phyloP scores from a whole-genome alignment of 2,888 invertebrate species.

The Rotaria macrura region DNA sequence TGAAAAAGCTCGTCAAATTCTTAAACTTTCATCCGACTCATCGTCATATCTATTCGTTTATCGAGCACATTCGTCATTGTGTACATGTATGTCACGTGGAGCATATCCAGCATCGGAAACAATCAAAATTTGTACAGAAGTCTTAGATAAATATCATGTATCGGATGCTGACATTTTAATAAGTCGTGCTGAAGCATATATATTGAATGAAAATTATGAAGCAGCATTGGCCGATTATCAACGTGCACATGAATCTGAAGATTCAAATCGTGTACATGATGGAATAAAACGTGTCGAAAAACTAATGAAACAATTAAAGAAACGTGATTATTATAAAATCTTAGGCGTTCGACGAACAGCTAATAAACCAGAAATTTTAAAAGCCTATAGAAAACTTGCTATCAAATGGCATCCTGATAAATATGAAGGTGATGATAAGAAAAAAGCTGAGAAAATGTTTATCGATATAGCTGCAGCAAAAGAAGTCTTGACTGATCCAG shows the following conservation, averaged over 20 bases:
- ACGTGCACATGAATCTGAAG: conserved; percentile 70
- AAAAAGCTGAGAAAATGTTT: conserved; percentile 87
- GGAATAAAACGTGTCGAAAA: conserved; percentile 77
- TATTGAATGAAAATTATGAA: conserved; percentile 77
- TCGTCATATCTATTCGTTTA: neutral
- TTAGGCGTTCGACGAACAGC: conserved; percentile 79
- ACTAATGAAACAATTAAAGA: conserved; percentile 78
- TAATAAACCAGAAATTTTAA: conserved; percentile 77
- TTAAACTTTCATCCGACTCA: conserved; percentile 21
- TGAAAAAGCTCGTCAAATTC: conserved; percentile 27
- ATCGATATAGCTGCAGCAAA: conserved; percentile 97
- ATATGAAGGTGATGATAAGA: conserved; percentile 65
- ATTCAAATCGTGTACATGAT: conserved; percentile 70
- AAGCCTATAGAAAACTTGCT: conserved; percentile 88
- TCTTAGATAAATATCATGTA: conserved; percentile 56
- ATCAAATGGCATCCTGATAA: conserved; percentile 99
- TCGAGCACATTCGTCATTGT: conserved; percentile 22
- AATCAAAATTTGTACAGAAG: conserved; percentile 65
- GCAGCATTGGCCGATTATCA: conserved; percentile 72
- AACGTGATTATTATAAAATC: conserved; percentile 92
- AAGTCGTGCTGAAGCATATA: conserved; percentile 80
- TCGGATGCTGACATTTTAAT: conserved; percentile 69
- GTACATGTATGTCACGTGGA: conserved; percentile 52
- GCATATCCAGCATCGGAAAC: conserved; percentile 62
- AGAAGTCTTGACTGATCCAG: conserved; percentile 68